Percentiles rank a stretch among this genome's conserved stretches.
Conservation (phyloP, 2,888 invertebrate species). For the Drosophila cracens region DNA sequence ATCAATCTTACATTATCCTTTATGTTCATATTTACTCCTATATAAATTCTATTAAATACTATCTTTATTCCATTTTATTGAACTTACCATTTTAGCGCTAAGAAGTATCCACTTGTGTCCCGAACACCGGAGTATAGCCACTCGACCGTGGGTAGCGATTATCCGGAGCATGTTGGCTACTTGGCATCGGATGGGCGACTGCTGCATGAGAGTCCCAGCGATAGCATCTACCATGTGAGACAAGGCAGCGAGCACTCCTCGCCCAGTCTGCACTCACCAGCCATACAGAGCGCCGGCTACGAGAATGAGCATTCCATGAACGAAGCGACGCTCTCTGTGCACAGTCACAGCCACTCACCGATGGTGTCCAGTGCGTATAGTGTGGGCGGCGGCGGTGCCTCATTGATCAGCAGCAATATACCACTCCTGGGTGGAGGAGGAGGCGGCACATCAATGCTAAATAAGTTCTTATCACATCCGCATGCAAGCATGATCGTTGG, state of each 20-base stretch:
- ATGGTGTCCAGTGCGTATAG: conserved; percentile 75
- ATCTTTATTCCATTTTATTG: not conserved
- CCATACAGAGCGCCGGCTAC: conserved; percentile 77
- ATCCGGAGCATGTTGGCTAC: conserved; percentile 76
- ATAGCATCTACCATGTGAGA: conserved; percentile 74
- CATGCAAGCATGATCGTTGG: conserved; percentile 81
- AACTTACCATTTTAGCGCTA: conserved; percentile 62
- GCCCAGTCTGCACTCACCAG: conserved; percentile 82
- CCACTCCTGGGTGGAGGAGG: conserved; percentile 72
- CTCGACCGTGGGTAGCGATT: conserved; percentile 73
- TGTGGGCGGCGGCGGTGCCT: conserved; percentile 74
- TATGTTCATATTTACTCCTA: not conserved
- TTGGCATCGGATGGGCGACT: conserved; percentile 67
- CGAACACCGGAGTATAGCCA: conserved; percentile 78
- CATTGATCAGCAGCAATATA: conserved; percentile 82
- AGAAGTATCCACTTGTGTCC: conserved; percentile 78
- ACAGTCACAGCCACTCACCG: conserved; percentile 71
- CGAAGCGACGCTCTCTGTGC: conserved; percentile 64
- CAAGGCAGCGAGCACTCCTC: conserved; percentile 83
- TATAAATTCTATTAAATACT: too few species aligned
- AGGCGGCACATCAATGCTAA: conserved; percentile 78
- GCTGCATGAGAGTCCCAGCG: conserved; percentile 69
- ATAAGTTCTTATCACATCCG: conserved; percentile 84
- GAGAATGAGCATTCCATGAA: conserved; percentile 71
- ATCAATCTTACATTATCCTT: not conserved